Conservation (phyloP, 2,113 vertebrate species). For the Mesembrinibis cayennensis region DNA sequence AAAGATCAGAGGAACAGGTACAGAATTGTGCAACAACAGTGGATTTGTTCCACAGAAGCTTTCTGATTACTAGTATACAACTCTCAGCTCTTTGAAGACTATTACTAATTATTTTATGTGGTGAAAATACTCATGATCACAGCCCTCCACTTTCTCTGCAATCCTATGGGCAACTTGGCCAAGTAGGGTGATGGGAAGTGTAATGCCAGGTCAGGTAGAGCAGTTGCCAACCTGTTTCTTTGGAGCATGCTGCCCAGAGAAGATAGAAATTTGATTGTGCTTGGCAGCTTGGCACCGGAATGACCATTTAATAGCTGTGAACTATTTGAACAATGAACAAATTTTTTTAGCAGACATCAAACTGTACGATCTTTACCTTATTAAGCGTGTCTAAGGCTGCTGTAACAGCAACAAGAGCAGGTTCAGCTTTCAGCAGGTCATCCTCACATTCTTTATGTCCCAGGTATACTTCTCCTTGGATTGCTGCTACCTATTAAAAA, state of each 20-base stretch:
- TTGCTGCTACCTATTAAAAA: constrained; percentile 75
- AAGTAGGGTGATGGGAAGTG: not conserved
- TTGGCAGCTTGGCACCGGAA: not conserved
- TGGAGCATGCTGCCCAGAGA: not conserved
- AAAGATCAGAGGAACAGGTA: not conserved
- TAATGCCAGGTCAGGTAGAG: not conserved
- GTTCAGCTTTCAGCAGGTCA: constrained; percentile 84
- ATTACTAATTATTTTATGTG: not conserved
- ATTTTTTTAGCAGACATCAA: not conserved
- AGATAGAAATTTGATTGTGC: not conserved
- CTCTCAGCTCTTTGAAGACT: not conserved
- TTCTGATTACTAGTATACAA: not conserved
- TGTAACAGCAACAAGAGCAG: constrained; percentile 78
- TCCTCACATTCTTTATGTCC: constrained; percentile 82
- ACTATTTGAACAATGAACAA: not conserved
- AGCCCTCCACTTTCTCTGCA: not conserved
- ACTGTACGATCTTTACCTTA: constrained; percentile 72
- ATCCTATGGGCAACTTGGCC: not conserved
- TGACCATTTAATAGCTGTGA: not conserved
- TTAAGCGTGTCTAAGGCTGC: constrained; percentile 83
- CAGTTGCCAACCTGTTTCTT: not conserved
- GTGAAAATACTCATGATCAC: not conserved
- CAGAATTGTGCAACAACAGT: not conserved
- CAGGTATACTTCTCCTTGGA: constrained; percentile 80
- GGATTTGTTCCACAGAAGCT: not conserved